Conservation (phyloP, 1,140 invertebrate genomes). For the Samia ricini region DNA sequence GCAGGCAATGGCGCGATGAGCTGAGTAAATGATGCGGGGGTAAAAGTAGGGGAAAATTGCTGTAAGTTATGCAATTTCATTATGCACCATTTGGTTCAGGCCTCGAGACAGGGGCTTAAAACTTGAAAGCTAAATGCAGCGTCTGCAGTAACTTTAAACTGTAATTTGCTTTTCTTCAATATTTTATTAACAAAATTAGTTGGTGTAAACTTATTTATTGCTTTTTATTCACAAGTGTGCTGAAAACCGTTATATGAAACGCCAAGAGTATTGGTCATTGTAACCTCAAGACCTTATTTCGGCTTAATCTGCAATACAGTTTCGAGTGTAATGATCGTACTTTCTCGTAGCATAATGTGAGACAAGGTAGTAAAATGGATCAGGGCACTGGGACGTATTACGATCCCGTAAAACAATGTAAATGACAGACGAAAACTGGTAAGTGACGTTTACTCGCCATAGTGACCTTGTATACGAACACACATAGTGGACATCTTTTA, state of each 20-base stretch:
- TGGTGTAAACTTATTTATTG: no score
- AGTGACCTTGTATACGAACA: conserved; percentile 15
- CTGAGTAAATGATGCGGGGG: conserved; percentile 46
- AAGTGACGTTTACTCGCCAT: conserved; percentile 42
- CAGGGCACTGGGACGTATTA: conserved; percentile 26
- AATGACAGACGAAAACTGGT: conserved; percentile 32
- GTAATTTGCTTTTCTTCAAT: not conserved
- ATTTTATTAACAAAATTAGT: no score
- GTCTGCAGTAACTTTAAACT: conserved; percentile 32
- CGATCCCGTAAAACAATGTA: conserved; percentile 40
- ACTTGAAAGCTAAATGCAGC: conserved; percentile 38
- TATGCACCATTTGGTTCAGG: conserved; percentile 47
- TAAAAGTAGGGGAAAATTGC: conserved; percentile 50
- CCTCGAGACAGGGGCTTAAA: conserved; percentile 39
- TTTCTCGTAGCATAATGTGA: not conserved
- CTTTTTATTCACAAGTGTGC: no score
- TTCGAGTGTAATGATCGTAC: no score
- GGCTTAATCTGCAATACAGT: no score
- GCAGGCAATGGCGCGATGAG: conserved; percentile 20
- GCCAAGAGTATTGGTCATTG: no score
- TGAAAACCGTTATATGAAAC: no score
- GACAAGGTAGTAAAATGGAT: conserved; percentile 23
- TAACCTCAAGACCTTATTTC: no score
- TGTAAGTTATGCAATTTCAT: conserved; percentile 57
- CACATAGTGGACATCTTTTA: no score